Evolutionary conservation across 2,113 vertebrate genomes (phyloP).

Genomic region (Taxidea taxus): DNA sequence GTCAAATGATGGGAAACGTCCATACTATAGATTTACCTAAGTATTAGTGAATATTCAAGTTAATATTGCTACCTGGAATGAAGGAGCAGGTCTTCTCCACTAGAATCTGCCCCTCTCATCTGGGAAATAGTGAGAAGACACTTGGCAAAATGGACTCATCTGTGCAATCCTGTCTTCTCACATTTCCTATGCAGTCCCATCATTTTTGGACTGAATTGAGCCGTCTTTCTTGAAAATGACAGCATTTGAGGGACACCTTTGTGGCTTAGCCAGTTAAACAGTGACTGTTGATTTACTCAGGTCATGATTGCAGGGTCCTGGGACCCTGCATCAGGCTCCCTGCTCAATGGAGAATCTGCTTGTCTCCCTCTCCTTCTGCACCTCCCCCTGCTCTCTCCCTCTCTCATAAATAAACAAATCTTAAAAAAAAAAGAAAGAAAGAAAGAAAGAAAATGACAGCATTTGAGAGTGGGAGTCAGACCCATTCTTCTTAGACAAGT

Average conservation of each 20-base stretch:
- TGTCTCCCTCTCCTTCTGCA: neutral
- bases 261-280: neutral
- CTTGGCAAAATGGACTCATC: neutral
- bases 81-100: neutral
- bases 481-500: neutral
- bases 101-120: neutral
- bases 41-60: neutral
- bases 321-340: neutral
- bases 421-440: neutral
- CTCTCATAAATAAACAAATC: neutral
- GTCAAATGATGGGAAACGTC: neutral
- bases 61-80: neutral
- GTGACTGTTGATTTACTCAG: neutral
- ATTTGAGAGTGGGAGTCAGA: neutral
- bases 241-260: neutral
- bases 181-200: neutral
- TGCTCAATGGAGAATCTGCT: neutral
- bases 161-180: neutral
- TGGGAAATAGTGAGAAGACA: neutral
- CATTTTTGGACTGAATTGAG: slow-evolving; percentile 20
- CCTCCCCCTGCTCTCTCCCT: neutral
- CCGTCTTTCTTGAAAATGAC: slow-evolving; percentile 53
- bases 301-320: neutral
- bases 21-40: rapidly evolving
- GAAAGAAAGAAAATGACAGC: neutral